A percentile compares a stretch with the other conserved stretches of the same genome.
Evolutionary conservation across 2,888 invertebrate genomes (phyloP).

Genomic region (Brachypalpus laphriformis): DNA sequence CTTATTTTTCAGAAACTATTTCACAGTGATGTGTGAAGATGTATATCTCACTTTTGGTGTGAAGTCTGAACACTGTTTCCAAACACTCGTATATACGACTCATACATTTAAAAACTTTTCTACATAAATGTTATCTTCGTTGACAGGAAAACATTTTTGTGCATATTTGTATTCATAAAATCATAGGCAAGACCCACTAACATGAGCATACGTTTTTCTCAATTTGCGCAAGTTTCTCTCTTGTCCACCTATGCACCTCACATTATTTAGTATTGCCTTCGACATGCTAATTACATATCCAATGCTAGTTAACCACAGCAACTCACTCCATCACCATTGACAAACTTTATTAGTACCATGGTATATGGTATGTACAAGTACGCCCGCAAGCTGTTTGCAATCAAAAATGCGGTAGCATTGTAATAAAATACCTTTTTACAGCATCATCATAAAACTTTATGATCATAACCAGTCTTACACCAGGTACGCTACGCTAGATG

Average conservation of each 20-base stretch:
- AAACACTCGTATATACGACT: too few relatives aligned
- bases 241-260: not conserved
- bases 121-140: too few relatives aligned
- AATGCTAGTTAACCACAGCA: constrained; percentile 7
- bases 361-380: not conserved
- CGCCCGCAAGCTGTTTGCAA: constrained; percentile 28
- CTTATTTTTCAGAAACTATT: too few relatives aligned
- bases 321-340: constrained; percentile 22
- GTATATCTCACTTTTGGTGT: too few relatives aligned
- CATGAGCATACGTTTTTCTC: not conserved
- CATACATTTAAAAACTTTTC: too few relatives aligned
- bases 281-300: constrained; percentile 24
- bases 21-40: too few relatives aligned
- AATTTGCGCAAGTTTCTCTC: not conserved
- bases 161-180: too few relatives aligned
- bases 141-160: too few relatives aligned
- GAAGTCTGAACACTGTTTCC: too few relatives aligned
- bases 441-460: constrained; percentile 53
- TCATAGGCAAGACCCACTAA: not conserved
- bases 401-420: constrained; percentile 45
- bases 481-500: constrained; percentile 21
- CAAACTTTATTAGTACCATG: constrained; percentile 25
- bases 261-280: not conserved
- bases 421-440: constrained; percentile 54
- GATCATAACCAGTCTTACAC: constrained; percentile 45